These are phyloP conservation scores for Teleiodes luculella DNA, from an alignment of 2,888 invertebrate species.

Conservation along the genomic window DNA sequence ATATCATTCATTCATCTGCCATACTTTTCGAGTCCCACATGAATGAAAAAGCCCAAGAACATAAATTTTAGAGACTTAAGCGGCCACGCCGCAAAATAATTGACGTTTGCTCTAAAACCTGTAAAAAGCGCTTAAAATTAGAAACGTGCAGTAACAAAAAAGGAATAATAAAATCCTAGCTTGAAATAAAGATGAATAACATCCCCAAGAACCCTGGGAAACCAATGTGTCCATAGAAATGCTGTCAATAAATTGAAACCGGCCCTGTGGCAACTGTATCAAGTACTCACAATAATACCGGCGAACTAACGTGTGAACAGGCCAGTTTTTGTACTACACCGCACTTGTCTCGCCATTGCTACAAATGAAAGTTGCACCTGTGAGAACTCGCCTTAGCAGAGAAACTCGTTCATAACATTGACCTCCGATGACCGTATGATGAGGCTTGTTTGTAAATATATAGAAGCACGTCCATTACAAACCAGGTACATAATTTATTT, in stretches of 20 bases:
- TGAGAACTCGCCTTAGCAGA: conserved; percentile 63
- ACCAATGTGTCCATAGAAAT: background rate
- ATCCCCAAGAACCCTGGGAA: background rate
- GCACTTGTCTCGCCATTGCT: conserved; percentile 56
- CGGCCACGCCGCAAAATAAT: too few relatives aligned
- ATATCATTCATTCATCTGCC: too few relatives aligned
- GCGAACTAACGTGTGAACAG: conserved; percentile 63
- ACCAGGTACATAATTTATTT: too few relatives aligned
- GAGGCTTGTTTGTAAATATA: background rate
- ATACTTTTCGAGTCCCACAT: too few relatives aligned
- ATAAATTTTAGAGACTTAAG: too few relatives aligned
- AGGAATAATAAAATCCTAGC: too few relatives aligned
- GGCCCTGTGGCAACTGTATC: conserved; percentile 2
- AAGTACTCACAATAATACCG: conserved; percentile 23
- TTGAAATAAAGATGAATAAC: background rate
- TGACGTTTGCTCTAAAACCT: too few relatives aligned
- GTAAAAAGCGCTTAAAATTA: too few relatives aligned
- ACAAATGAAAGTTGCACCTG: conserved; percentile 75
- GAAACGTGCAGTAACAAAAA: too few relatives aligned
- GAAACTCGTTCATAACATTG: conserved; percentile 67
- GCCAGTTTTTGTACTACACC: conserved; percentile 55
- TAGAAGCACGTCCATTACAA: background rate
- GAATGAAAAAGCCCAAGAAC: too few relatives aligned
- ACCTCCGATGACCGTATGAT: conserved; percentile 38
- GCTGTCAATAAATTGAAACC: conserved; percentile 1